Evolutionary conservation across 2,888 invertebrate species (phyloP).

Genomic region (Leptinotarsa haldemani): DNA sequence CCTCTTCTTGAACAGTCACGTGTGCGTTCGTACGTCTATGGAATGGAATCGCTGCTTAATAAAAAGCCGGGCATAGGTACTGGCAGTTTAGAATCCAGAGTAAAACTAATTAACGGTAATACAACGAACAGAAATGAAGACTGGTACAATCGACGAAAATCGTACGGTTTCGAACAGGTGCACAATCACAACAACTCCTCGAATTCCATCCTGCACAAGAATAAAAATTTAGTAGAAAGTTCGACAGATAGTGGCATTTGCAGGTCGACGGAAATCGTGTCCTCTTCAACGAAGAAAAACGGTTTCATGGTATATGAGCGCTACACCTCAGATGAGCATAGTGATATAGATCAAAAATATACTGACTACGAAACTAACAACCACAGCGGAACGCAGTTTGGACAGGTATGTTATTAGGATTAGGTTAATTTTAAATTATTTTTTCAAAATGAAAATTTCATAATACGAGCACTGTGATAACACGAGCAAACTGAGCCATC

Average conservation of each 20-base stretch:
- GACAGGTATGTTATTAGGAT: slow-evolving; percentile 41
- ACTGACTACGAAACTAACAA: slow-evolving; percentile 35
- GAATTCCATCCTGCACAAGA: slow-evolving; percentile 62
- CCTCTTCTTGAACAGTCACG: slow-evolving; percentile 51
- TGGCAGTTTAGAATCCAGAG: slow-evolving; percentile 67
- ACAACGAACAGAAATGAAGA: slow-evolving; percentile 67
- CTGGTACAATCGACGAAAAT: slow-evolving; percentile 81
- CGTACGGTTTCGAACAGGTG: slow-evolving; percentile 77
- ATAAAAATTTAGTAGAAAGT: slow-evolving; percentile 74
- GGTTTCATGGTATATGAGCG: slow-evolving; percentile 32
- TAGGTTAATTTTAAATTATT: too few species aligned
- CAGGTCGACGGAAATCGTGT: slow-evolving; percentile 76
- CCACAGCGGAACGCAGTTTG: slow-evolving; percentile 44
- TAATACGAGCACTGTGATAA: too few species aligned
- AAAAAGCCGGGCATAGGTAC: slow-evolving; percentile 62
- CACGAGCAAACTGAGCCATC: too few species aligned
- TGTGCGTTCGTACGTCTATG: slow-evolving; percentile 66
- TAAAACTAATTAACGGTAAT: slow-evolving; percentile 61
- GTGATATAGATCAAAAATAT: slow-evolving; percentile 45
- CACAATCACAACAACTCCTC: slow-evolving; percentile 53
- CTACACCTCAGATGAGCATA: slow-evolving; percentile 47
- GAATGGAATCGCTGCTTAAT: slow-evolving; percentile 63
- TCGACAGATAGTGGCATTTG: slow-evolving; percentile 84
- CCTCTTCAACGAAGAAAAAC: slow-evolving; percentile 48
- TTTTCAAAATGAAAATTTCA: too few species aligned